Conservation (phyloP, 2,797 vertebrate species). For the Atherinosoma microstoma region DNA sequence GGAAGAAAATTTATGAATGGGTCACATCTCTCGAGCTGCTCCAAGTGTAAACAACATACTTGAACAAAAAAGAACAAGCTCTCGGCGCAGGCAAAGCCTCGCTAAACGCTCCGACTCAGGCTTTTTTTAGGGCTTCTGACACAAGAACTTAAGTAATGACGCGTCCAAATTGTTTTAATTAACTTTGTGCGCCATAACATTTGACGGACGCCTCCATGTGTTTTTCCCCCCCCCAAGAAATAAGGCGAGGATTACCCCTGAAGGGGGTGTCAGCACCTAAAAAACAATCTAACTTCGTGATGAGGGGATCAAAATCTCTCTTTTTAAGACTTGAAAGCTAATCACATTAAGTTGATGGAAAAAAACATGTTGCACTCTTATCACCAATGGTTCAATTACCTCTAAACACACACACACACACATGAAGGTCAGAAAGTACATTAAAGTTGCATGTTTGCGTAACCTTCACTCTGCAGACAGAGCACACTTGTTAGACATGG, state of each 20-base stretch:
- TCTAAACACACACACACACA: constrained; percentile 28
- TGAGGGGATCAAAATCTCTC: constrained; percentile 20
- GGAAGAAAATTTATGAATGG: constrained; percentile 83
- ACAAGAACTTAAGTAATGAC: constrained; percentile 21
- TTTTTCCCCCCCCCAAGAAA: constrained; percentile 30
- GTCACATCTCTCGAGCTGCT: constrained; percentile 75
- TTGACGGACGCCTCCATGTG: constrained; percentile 49
- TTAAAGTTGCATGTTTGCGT: constrained; percentile 64
- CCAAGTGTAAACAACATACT: constrained; percentile 79
- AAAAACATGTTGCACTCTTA: constrained; percentile 24
- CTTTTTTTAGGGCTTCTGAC: constrained; percentile 4
- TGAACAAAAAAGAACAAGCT: constrained; percentile 63
- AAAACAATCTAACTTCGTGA: constrained; percentile 9
- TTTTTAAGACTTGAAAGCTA: constrained; percentile 1
- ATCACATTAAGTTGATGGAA: neutral
- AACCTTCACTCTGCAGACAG: constrained; percentile 69
- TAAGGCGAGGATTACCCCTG: constrained; percentile 16
- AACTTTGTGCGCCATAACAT: constrained; percentile 5
- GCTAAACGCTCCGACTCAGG: neutral
- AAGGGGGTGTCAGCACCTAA: constrained; percentile 32
- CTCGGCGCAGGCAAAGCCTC: constrained; percentile 29
- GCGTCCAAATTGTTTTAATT: constrained; percentile 35
- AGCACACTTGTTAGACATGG: constrained; percentile 67
- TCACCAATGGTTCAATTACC: constrained; percentile 43
- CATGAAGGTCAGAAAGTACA: constrained; percentile 55